These are phyloP conservation scores for Meganola albula DNA, from an alignment of 2,888 invertebrate species.

Conservation along the genomic window DNA sequence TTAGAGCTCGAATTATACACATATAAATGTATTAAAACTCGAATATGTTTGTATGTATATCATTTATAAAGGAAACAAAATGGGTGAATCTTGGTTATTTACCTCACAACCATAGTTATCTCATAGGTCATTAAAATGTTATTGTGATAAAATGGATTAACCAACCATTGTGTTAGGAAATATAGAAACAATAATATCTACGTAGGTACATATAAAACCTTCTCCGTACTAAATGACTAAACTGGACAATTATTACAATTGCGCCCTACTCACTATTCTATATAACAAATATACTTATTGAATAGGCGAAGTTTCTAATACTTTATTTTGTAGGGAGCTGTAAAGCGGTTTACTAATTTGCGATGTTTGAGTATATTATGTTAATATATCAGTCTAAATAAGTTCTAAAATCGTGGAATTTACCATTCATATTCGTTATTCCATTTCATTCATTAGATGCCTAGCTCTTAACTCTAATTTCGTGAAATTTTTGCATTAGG, in stretches of 20 bases:
- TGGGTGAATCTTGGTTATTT: slow-evolving; percentile 34
- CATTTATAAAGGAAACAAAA: slow-evolving; percentile 16
- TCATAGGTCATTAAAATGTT: slow-evolving; percentile 13
- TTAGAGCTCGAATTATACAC: slow-evolving; percentile 38
- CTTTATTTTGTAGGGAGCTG: slow-evolving; percentile 28
- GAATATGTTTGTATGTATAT: slow-evolving; percentile 24
- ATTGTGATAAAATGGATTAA: slow-evolving; percentile 11
- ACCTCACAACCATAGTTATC: slow-evolving; percentile 37
- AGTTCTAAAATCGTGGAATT: slow-evolving; percentile 31
- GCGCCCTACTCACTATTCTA: slow-evolving; percentile 34
- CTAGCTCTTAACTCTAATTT: slow-evolving; percentile 81
- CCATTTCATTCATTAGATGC: slow-evolving; percentile 1
- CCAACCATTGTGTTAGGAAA: slow-evolving; percentile 9
- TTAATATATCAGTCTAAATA: slow-evolving; percentile 56
- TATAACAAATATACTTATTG: slow-evolving; percentile 12
- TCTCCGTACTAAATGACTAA: slow-evolving; percentile 26
- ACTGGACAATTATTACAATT: slow-evolving; percentile 37
- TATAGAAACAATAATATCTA: slow-evolving; percentile 7
- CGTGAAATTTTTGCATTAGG: slow-evolving; percentile 80
- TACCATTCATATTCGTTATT: slow-evolving; percentile 21
- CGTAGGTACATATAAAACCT: too few relatives aligned
- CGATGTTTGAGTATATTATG: slow-evolving; percentile 41
- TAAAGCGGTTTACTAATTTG: slow-evolving; percentile 50
- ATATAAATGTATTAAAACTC: slow-evolving; percentile 32
- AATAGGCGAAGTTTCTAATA: slow-evolving; percentile 14